Base-by-base conservation (phyloP, 2,888 invertebrate genomes). In the Cheiracanthium punctorium region DNA sequence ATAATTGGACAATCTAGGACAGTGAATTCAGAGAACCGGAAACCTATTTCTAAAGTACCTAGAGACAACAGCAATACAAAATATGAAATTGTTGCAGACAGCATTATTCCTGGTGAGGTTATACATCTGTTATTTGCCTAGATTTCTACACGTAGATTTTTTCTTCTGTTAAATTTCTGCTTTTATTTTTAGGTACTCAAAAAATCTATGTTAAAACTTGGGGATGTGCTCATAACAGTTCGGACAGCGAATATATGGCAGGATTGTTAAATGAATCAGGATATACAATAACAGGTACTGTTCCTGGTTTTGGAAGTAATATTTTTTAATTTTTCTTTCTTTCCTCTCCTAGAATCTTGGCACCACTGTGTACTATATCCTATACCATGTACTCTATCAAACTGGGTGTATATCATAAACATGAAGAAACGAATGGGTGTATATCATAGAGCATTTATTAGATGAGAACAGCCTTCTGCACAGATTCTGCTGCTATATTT, bases 211-310 rank as follows among this genome's bases (percentile, higher is more conserved):
- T 98, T 0, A 97, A 97, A 92, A 98, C 98, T 82, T 98, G 98
- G 98, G 98, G 98, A 4, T 99, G 98, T 92, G 96, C 98, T 0
- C 99, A 99, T 93, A 99, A 99, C 92, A 98, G 95, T 91, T 98
- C 98, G 0, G 99, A 99, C 92, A 96, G 97, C 0, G 99, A 99
- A 93, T 99, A 99, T 91, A 99, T 99, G 99, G 97, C 98, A 0
- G 99, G 99, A 0, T 95, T 98, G 90, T 92, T 99, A 82, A 95
- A 96, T 0, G 94, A 95, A 0, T 96, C 95, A 90, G 98, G 98
- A 0, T 98, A 91, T 91, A 82, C 28, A 91, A 75, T 88, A 14
- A 80, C 80, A 80, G 80, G 80, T 86, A 33, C 17, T 10, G 29
- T 30, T n/a, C n/a, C n/a, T n/a, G n/a, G n/a, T 52, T 52, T 20